phyloP scores from a whole-genome alignment of 2,888 invertebrate species.

The Drosophila quasianomalipes region DNA sequence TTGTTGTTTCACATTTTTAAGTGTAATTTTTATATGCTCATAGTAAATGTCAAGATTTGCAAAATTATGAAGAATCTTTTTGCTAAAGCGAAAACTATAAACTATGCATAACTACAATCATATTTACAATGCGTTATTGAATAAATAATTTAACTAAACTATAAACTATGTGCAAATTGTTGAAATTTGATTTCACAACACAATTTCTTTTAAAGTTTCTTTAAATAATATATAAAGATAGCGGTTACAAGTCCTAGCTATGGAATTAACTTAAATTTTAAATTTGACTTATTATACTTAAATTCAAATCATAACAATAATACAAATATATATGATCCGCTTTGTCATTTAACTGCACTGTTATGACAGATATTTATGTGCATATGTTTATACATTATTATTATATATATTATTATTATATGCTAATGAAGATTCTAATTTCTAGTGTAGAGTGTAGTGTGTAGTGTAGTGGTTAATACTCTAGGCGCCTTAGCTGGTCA shows the following conservation, averaged over 20 bases:
- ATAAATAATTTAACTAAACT: slow-evolving; percentile 80
- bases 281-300: slow-evolving; percentile 16
- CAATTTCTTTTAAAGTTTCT: slow-evolving; percentile 41
- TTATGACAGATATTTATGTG: slow-evolving; percentile 37
- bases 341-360: slow-evolving; percentile 62
- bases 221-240: slow-evolving; percentile 17
- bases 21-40: slow-evolving; percentile 52
- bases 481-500: slow-evolving; percentile 87
- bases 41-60: slow-evolving; percentile 55
- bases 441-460: slow-evolving; percentile 3
- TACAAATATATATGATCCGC: slow-evolving; percentile 34
- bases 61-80: slow-evolving; percentile 84
- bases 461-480: slow-evolving; percentile 53
- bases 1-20: slow-evolving; percentile 52
- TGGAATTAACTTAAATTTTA: slow-evolving; percentile 67
- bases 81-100: slow-evolving; percentile 81
- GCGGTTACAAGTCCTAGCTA: slow-evolving; percentile 44
- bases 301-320: slow-evolving; percentile 27
- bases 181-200: slow-evolving; percentile 61
- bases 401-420: no score
- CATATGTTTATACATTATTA: slow-evolving; percentile 5
- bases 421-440: slow-evolving; percentile 51
- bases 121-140: slow-evolving; percentile 60
- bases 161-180: slow-evolving; percentile 59
- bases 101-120: slow-evolving; percentile 42